A percentile compares a stretch with the other conserved stretches of the same genome.
These are phyloP conservation scores for Melanotaenia pygmaea DNA, from an alignment of 2,797 vertebrate genomes.

Conservation along the genomic window DNA sequence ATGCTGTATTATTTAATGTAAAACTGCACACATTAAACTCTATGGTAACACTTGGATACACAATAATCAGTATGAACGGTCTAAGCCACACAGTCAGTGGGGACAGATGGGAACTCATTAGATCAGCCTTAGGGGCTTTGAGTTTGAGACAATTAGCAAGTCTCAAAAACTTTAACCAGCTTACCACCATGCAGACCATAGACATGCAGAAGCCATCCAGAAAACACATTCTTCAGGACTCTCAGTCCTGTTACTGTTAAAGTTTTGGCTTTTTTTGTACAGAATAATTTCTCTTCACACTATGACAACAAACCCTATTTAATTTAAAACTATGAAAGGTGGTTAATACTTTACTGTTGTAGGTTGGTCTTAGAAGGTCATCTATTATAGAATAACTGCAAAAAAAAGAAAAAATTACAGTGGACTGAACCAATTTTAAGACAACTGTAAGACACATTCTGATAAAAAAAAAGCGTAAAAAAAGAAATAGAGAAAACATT, in stretches of 20 bases:
- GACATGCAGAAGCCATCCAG: constrained; percentile 35
- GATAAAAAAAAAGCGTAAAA: no score
- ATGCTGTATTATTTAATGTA: constrained; percentile 24
- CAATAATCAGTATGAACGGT: constrained; percentile 61
- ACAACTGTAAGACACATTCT: no score
- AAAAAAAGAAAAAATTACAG: background rate
- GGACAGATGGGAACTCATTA: constrained; percentile 76
- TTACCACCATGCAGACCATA: constrained; percentile 61
- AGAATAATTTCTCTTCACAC: background rate
- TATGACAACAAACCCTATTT: background rate
- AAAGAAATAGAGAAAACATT: no score
- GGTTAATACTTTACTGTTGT: background rate
- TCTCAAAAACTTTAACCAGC: constrained; percentile 72
- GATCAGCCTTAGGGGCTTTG: constrained; percentile 67
- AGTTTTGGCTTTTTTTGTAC: background rate
- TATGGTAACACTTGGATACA: constrained; percentile 55
- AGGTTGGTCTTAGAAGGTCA: background rate
- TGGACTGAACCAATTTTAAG: no score
- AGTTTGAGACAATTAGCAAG: constrained; percentile 70
- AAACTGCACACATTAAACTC: constrained; percentile 52
- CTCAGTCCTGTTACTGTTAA: background rate
- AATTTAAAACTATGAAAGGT: background rate
- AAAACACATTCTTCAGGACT: constrained; percentile 12
- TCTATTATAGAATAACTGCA: background rate
- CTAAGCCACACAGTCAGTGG: constrained; percentile 41